A percentile compares a stretch with the other conserved stretches of the same genome.
Evolutionary conservation across 2,113 vertebrate genomes (phyloP).

Genomic region (Rostratula benghalensis): DNA sequence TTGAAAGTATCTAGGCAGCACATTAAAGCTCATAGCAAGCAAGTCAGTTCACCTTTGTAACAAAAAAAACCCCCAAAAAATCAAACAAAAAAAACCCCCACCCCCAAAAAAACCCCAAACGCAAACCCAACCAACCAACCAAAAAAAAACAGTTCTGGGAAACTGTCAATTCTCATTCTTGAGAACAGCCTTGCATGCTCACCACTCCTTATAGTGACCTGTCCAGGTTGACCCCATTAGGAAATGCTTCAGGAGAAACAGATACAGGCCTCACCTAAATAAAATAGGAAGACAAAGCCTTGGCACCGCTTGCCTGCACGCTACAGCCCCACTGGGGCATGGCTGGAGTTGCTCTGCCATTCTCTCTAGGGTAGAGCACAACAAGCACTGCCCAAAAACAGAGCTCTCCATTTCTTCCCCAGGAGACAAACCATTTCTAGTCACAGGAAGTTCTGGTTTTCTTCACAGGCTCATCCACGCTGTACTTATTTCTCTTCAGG

Average conservation of each 20-base stretch:
- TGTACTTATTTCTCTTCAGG: background rate
- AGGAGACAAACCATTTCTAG: background rate
- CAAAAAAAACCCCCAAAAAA: background rate
- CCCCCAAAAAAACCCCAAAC: too few species aligned
- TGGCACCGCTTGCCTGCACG: rapidly evolving
- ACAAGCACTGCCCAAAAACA: rapidly evolving
- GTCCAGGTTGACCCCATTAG: background rate
- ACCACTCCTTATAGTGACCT: background rate
- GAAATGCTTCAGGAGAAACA: background rate
- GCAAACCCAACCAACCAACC: too few species aligned
- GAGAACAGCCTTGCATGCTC: rapidly evolving
- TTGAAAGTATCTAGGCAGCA: background rate
- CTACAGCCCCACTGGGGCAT: rapidly evolving
- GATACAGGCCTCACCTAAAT: background rate
- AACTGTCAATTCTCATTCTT: rapidly evolving
- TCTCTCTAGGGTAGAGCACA: rapidly evolving
- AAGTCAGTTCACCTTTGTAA: background rate
- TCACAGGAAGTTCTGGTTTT: background rate
- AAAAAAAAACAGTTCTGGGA: background rate
- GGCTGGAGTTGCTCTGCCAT: background rate
- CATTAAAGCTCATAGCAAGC: background rate
- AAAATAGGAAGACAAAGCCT: background rate
- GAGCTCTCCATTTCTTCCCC: background rate
- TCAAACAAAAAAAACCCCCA: background rate
- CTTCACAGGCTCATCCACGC: background rate